A percentile compares a stretch with the other conserved stretches of the same genome.
phyloP scores from a whole-genome alignment of 1,140 invertebrate species.

The Potamilus streckersoni region DNA sequence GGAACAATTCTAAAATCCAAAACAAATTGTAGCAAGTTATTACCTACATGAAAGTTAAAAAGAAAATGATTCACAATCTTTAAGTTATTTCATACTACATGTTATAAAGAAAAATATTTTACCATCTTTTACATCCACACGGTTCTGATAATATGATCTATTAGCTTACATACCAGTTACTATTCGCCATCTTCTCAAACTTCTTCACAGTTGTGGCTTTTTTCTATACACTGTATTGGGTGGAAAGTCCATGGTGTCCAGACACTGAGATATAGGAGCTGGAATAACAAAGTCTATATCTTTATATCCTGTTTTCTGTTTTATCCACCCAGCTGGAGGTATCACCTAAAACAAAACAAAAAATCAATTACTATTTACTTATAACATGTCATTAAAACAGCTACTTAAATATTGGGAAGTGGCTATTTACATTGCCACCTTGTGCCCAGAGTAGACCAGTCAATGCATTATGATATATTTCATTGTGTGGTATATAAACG shows the following conservation, averaged over 20 bases:
- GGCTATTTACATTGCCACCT: no score
- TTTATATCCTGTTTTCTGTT: constrained; percentile 86
- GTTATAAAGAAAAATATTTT: neutral
- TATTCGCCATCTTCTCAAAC: constrained; percentile 85
- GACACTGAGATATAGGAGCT: constrained; percentile 91
- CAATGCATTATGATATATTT: no score
- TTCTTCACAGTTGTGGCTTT: constrained; percentile 91
- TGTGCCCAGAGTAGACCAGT: no score
- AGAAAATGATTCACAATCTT: no score
- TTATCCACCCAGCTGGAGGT: constrained; percentile 92
- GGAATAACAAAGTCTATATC: constrained; percentile 85
- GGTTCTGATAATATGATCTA: neutral
- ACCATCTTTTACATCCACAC: no score
- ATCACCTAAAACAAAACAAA: constrained; percentile 75
- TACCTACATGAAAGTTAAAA: no score
- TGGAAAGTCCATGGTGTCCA: constrained; percentile 94
- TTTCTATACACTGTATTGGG: constrained; percentile 92
- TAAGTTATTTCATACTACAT: no score
- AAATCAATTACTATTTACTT: neutral
- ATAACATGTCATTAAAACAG: neutral
- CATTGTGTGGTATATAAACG: no score
- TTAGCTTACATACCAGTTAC: constrained; percentile 64
- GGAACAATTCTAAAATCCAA: no score
- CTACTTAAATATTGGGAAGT: neutral
- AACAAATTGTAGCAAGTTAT: no score